Base-by-base conservation (phyloP, 2,888 invertebrate genomes). In the Alloplasta piceator region DNA sequence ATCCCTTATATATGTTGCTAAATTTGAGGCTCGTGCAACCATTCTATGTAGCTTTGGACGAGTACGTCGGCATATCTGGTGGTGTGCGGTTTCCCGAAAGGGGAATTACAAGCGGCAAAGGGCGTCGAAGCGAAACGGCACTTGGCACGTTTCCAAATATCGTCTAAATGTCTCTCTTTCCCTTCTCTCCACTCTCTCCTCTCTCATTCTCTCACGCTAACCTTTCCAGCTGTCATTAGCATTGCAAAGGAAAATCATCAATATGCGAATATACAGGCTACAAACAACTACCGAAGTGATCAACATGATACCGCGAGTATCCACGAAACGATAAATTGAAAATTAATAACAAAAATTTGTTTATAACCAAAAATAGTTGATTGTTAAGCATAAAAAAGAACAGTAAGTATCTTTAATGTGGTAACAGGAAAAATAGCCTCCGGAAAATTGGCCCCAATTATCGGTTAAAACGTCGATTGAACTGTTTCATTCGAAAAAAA, bases 71-170 rank as follows among this genome's bases (percentile, higher is more conserved):
- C 48, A 39, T 66, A 78, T 46, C 78, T 74, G 83, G 84, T 84
- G 78, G 85, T 85, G 86, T 86, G 84, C 74, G 61, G 79, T 78
- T 66, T 84, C 82, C 84, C 84, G 85, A 85, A 85, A 84, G 81
- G 82, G 80, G 82, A 84, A 85, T 87, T 83, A 74, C 70, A 63
- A 68, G 67, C 58, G 6, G 83, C 79, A 85, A 87, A 83, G 82
- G 64, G 71, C 78, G 64, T 58, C 78, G 64, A 70, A 73, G 80
- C 83, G 83, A 83, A 81, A 84, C 74, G 72, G 64, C 77, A 80
- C 43, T 83, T 87, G 90, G 89, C 90, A 77, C 80, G 78, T 63
- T 82, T 86, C 88, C 88, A 89, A 89, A 89, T 85, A 83, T 72
- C 84, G 81, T 74, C 83, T 85, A 88, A 89, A 88, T 81, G 61